phyloP scores from a whole-genome alignment of 2,797 vertebrate species.

The Xiphorhynchus erythropygius region DNA sequence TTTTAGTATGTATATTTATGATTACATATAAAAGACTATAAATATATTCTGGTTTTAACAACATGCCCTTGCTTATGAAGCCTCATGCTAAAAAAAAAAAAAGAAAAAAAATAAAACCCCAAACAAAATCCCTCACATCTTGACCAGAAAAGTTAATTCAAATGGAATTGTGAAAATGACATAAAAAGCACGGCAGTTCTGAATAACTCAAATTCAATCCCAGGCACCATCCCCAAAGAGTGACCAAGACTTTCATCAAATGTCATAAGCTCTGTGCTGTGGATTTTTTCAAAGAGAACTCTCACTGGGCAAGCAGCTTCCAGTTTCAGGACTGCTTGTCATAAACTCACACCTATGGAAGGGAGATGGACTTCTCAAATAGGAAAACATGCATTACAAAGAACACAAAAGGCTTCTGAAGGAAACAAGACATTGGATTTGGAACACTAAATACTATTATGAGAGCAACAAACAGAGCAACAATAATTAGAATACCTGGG shows the following conservation, averaged over 20 bases:
- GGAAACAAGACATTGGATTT: constrained; percentile 24
- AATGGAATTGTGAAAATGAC: constrained; percentile 5
- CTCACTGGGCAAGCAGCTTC: neutral
- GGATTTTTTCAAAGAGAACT: neutral
- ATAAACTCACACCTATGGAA: neutral
- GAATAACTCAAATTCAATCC: neutral
- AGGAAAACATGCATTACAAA: neutral
- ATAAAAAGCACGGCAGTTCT: neutral
- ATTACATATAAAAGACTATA: neutral
- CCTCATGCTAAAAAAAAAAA: neutral
- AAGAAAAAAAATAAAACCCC: neutral
- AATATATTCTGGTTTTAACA: neutral
- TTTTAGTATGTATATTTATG: neutral
- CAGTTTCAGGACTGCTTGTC: neutral
- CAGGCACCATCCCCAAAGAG: neutral
- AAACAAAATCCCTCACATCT: neutral
- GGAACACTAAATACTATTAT: constrained; percentile 1
- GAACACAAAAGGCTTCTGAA: constrained; percentile 11
- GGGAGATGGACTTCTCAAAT: neutral
- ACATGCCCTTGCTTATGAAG: neutral
- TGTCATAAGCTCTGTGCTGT: neutral
- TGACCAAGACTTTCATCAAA: constrained; percentile 20
- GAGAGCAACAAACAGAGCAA: constrained; percentile 23
- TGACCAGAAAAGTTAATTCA: constrained; percentile 24
- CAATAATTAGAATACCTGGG: constrained; percentile 34